Base-by-base conservation (phyloP, 2,888 invertebrate genomes). In the Brenthis hecate region DNA sequence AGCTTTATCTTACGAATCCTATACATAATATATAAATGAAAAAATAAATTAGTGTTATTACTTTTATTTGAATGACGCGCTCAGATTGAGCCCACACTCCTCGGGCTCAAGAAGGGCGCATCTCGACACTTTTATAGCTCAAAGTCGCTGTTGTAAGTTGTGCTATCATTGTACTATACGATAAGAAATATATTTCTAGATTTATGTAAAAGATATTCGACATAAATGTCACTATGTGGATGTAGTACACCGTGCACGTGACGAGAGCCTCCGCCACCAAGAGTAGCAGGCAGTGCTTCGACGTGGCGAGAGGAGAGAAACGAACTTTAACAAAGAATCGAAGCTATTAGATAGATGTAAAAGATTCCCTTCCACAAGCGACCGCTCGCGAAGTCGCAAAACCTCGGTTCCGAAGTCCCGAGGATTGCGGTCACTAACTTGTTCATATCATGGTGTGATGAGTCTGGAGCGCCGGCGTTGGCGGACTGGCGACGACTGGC, bases 391-490 rank as follows among this genome's bases (percentile, higher is more conserved):
- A 36, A 8, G 36, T 43, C 2, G 36, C 36, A 43, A 43, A 16
- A 14, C 36, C 16, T 32, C 32, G 28, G 4, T 28, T 28, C 4
- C 28, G 28, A 28, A 4, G 28, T 28, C 16, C 14, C 16, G 36
- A 8, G 60, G 48, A 11, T 43, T 43, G 13, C 6, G 13, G 11
- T 8, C 51, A n/a, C 5, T 80, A 79, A 85, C 85, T 82, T 81
- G 84, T 83, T 89, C 90, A 90, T 90, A 90, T 91, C 89, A 90
- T 83, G 82, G 84, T 88, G 90, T 89, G 88, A 88, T 85, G 81
- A 78, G 79, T 80, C 77, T 73, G 67, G 68, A 65, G 60, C 68
- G 68, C 60, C 73, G 58, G 53, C 47, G 36, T 53, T 19, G 58
- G 47, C n/a, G 28, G 48, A 19, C 5, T 23, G 19, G 23, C 43